phyloP scores from a whole-genome alignment of 2,888 invertebrate genomes.

The Aleiodes testaceus region DNA sequence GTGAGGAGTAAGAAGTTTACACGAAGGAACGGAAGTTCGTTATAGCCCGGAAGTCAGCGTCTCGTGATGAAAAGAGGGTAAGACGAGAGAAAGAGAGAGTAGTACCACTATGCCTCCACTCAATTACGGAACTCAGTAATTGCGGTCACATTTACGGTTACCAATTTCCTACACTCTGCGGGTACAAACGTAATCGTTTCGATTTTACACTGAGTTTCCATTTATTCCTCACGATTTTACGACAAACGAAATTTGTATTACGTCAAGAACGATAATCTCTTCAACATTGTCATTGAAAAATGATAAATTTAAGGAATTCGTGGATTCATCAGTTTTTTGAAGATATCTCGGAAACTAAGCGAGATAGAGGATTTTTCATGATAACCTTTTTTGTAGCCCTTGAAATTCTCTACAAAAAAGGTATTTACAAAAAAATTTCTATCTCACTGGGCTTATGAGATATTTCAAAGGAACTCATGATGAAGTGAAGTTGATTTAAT shows the following conservation, averaged over 20 bases:
- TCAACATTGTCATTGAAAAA: too few species aligned
- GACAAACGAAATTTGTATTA: neutral
- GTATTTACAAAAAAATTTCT: neutral
- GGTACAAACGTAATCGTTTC: conserved; percentile 2
- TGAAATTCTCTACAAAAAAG: neutral
- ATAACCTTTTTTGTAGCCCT: too few species aligned
- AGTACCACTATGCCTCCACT: conserved; percentile 37
- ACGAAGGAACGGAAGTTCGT: conserved; percentile 57
- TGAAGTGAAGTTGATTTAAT: too few species aligned
- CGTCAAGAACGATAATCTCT: neutral
- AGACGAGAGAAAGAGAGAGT: neutral
- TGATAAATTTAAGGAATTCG: too few species aligned
- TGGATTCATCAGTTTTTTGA: too few species aligned
- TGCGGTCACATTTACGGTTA: conserved; percentile 54
- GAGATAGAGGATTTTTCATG: too few species aligned
- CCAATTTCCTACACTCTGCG: conserved; percentile 46
- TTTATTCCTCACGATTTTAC: too few species aligned
- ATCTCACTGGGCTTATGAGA: conserved; percentile 15
- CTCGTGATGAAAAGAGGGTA: conserved; percentile 21
- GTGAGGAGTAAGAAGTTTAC: conserved; percentile 34
- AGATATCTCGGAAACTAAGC: too few species aligned
- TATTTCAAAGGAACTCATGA: too few species aligned
- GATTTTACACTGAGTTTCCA: neutral
- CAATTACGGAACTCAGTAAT: conserved; percentile 57
- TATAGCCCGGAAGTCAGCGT: conserved; percentile 55